These are phyloP conservation scores for Xerus inauris DNA, from an alignment of 2,113 vertebrate species.

Conservation along the genomic window DNA sequence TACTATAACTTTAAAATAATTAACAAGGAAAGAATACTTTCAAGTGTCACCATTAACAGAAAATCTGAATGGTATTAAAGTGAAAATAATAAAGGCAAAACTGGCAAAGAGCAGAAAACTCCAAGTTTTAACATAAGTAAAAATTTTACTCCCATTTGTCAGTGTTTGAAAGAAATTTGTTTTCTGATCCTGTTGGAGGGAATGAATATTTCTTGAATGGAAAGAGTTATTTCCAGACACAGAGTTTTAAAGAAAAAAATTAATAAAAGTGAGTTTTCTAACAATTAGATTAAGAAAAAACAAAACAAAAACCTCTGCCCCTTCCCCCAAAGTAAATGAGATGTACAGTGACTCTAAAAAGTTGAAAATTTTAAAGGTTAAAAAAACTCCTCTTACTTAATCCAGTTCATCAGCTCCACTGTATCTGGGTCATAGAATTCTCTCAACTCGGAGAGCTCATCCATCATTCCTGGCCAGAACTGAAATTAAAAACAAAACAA, in stretches of 20 bases:
- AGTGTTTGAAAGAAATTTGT: background rate
- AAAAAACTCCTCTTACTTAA: constrained; percentile 92
- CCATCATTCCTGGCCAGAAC: constrained; percentile 97
- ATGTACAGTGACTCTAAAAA: constrained; percentile 54
- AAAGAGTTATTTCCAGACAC: constrained; percentile 13
- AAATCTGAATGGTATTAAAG: background rate
- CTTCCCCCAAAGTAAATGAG: constrained; percentile 19
- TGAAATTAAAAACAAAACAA: constrained; percentile 84
- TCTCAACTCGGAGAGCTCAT: constrained; percentile 95
- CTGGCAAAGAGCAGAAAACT: background rate
- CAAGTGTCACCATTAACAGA: background rate
- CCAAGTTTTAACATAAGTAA: background rate
- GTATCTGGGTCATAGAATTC: constrained; percentile 99
- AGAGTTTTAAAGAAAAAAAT: constrained; percentile 23
- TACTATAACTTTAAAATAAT: background rate
- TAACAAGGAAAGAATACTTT: background rate
- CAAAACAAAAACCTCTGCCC: background rate
- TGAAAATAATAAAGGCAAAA: background rate
- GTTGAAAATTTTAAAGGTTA: constrained; percentile 69
- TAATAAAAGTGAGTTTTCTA: background rate
- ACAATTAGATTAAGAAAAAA: background rate
- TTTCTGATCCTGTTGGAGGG: background rate
- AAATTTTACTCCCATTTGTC: background rate
- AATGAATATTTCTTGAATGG: background rate
- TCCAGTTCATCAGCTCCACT: constrained; percentile 99